phyloP scores from a whole-genome alignment of 1,140 invertebrate species.

The Drosophila kurseongensis region DNA sequence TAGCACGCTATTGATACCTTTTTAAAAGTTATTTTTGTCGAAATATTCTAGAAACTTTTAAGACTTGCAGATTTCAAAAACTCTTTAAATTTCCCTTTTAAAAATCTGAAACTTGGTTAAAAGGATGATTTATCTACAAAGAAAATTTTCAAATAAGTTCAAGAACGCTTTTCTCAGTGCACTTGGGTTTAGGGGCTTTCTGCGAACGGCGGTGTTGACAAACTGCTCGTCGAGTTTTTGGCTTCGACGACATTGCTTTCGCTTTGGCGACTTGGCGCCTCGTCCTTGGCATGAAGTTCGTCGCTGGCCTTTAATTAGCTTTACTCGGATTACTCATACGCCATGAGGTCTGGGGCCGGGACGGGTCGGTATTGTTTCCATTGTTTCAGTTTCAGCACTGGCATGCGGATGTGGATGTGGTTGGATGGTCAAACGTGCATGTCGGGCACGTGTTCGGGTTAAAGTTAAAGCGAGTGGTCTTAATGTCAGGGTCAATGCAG shows the following conservation, averaged over 20 bases:
- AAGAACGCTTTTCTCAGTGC: constrained; percentile 15
- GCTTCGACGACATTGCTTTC: constrained; percentile 33
- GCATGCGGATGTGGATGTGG: constrained; percentile 61
- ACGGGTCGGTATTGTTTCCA: constrained; percentile 5
- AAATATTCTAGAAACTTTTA: too few relatives aligned
- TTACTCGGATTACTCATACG: constrained; percentile 75
- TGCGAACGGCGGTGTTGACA: constrained; percentile 57
- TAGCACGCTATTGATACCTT: too few relatives aligned
- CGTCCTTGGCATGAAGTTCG: constrained; percentile 69
- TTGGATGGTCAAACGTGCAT: constrained; percentile 78
- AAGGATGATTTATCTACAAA: too few relatives aligned
- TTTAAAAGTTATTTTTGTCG: too few relatives aligned
- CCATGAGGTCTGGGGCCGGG: constrained; percentile 10
- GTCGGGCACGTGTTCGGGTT: constrained; percentile 70
- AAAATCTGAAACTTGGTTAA: too few relatives aligned
- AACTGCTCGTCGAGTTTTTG: constrained; percentile 60
- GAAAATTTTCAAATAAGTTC: not conserved
- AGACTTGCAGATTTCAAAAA: too few relatives aligned
- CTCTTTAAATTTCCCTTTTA: too few relatives aligned
- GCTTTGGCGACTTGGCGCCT: constrained; percentile 56
- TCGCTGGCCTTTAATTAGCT: constrained; percentile 76
- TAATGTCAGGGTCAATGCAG: constrained; percentile 77
- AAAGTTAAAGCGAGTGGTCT: constrained; percentile 51
- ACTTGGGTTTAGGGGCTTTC: constrained; percentile 4
- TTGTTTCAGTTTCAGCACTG: constrained; percentile 67